Evolutionary conservation across 2,113 vertebrate genomes (phyloP), one percentile per base, ranked within the genome.

Genomic region (Engraulis encrasicolus): DNA sequence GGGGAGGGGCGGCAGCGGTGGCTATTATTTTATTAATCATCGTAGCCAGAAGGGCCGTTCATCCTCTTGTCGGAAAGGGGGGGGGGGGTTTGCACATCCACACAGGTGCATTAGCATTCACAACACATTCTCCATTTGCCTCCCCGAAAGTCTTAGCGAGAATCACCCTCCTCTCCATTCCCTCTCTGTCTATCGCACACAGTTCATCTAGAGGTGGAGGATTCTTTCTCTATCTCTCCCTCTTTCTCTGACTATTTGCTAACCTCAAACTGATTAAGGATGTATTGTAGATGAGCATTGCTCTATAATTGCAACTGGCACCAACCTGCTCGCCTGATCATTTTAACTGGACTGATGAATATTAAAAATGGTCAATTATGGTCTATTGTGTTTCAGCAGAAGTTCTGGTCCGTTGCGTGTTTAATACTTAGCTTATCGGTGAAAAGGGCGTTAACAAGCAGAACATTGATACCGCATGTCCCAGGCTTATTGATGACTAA

Each of bases 11-110:
- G 0, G 23, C 15, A 14, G 58, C 58, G 31, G 58, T 7, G 23
- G 23, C 58, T 31, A 66, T 66, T 66, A 66, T 66, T 66, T 66
- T 66, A 66, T 66, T 66, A 66, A 66, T 66, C 58, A 66, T 66
- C 23, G 58, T 27, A 66, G 58, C 58, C 7, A 27, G 58, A 66
- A n/a, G 58, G 15, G 23, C 58, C 23, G 23, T 31, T 66, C 58
- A 31, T 66, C 58, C 58, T 66, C 58, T 66, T 66, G 58, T 66
- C 58, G n/a, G n/a, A n/a, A n/a, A n/a, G n/a, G n/a, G n/a, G n/a
- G n/a, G n/a, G n/a, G 7, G 58, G 58, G 58, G 23, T 12, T 1
- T 1, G 58, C 58, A 27, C 58, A 66, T 66, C 58, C 58, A 1
- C 58, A 12, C 23, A 66, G 23, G 23, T 6, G 23, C 58, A 66